phyloP scores from a whole-genome alignment of 2,797 vertebrate species.

The Acomys russatus region DNA sequence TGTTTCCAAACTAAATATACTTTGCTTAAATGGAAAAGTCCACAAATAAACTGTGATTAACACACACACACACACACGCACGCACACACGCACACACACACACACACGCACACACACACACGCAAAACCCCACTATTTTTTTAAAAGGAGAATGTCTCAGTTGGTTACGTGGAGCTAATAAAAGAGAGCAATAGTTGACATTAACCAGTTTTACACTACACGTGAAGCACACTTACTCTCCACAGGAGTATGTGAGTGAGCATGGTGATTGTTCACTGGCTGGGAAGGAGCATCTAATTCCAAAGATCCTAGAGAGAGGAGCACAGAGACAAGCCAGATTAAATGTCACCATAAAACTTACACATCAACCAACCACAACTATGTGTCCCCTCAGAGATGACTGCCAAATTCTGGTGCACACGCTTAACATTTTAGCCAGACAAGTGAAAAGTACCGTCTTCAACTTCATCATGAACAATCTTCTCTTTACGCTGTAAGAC shows the following conservation, averaged over 20 bases:
- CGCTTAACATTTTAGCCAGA: not conserved
- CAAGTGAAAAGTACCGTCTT: not conserved
- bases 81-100: too few species aligned
- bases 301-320: slow-evolving; percentile 92
- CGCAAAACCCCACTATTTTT: not conserved
- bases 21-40: slow-evolving; percentile 22
- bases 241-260: slow-evolving; percentile 95
- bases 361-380: not conserved
- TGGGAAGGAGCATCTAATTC: slow-evolving; percentile 99
- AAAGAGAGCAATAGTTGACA: not conserved
- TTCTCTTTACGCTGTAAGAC: slow-evolving; percentile 16
- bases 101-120: too few species aligned
- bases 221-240: slow-evolving; percentile 93
- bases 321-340: slow-evolving; percentile 55
- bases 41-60: slow-evolving; percentile 25
- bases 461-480: not conserved
- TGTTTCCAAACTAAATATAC: not conserved
- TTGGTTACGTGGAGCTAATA: not conserved
- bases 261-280: slow-evolving; percentile 98
- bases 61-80: too few species aligned
- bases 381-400: not conserved
- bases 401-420: slow-evolving; percentile 25
- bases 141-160: not conserved
- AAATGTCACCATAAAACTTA: slow-evolving; percentile 12
- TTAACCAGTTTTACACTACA: slow-evolving; percentile 24